Conservation (phyloP, 2,113 vertebrate species). For the Heterotilapia buettikoferi region DNA sequence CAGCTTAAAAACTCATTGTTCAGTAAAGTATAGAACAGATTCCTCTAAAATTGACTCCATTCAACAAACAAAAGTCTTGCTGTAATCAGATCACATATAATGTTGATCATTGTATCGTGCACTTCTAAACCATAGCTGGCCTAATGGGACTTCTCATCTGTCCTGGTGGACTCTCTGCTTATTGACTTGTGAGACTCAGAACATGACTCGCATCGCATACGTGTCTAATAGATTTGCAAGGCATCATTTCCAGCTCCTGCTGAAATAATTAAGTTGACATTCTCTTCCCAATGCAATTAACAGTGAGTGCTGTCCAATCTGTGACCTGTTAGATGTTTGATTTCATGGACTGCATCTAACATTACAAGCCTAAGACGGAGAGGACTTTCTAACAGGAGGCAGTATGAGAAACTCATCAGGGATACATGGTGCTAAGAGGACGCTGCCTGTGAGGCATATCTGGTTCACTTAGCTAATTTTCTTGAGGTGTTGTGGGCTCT, state of each 20-base stretch:
- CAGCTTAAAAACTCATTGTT: background rate
- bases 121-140: background rate
- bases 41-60: background rate
- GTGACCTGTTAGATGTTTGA: conserved; percentile 60
- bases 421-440: conserved; percentile 11
- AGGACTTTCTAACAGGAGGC: too few species aligned
- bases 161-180: conserved; percentile 15
- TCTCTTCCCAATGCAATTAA: conserved; percentile 63
- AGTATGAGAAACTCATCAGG: conserved; percentile 1
- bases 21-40: background rate
- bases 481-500: conserved; percentile 11
- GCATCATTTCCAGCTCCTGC: conserved; percentile 50
- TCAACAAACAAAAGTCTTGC: background rate
- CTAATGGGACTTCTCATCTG: background rate
- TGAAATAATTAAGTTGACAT: conserved; percentile 72
- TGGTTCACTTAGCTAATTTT: conserved; percentile 21
- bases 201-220: conserved; percentile 56
- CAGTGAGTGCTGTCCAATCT: conserved; percentile 49
- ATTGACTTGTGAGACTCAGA: conserved; percentile 46
- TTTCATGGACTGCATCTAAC: conserved; percentile 55
- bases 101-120: background rate
- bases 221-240: conserved; percentile 65
- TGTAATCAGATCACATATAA: background rate
- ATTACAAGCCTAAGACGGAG: background rate
- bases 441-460: conserved; percentile 21